Evolutionary conservation across 2,888 invertebrate species (phyloP), one percentile per base, ranked within the genome.

Genomic region (Epicampocera succincta): DNA sequence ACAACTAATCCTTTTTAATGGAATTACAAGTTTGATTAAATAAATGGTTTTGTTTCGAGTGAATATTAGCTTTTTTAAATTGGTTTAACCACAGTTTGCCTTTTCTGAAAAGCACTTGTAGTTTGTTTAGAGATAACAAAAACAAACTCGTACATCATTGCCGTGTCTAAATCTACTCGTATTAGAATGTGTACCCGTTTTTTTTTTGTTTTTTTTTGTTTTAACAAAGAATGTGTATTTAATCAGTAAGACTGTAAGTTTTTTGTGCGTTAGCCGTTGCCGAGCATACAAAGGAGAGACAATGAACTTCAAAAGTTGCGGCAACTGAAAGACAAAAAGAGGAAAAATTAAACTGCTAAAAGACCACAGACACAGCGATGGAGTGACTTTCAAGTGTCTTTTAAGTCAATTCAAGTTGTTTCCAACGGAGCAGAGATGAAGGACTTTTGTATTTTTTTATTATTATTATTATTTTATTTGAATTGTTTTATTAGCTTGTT

Each of bases 381-480:
- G 78, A 78, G 76, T 83, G 80, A 84, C 84, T 83, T 83, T 84
- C 80, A 84, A 83, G 78, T 78, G 84, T 78, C 84, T 78, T 80
- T 76, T 63, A 33, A 68, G 60, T 69, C 72, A 72, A 40, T 69
- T 79, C 52, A 74, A 77, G 73, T 74, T 48, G 56, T 77, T 69
- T 6, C 38, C 56, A 29, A 40, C 21, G 29, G 40, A 13, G 15
- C 19, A 21, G 3, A 15, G 60, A 50, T 65, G n/a, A 74, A 74
- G 65, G 74, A 74, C 74, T 71, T 66, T 74, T 74, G 65, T 5
- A 40, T n/a, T n/a, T n/a, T n/a, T n/a, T n/a, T n/a, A n/a, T n/a
- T n/a, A n/a, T n/a, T n/a, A n/a, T 60, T 73, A 71, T 71, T 77
- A 66, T 71, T 42, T 65, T 65, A 21, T 71, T 56, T 69, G 33